Evolutionary conservation across 2,888 invertebrate species (phyloP).

Genomic region (Chalcis sispes): DNA sequence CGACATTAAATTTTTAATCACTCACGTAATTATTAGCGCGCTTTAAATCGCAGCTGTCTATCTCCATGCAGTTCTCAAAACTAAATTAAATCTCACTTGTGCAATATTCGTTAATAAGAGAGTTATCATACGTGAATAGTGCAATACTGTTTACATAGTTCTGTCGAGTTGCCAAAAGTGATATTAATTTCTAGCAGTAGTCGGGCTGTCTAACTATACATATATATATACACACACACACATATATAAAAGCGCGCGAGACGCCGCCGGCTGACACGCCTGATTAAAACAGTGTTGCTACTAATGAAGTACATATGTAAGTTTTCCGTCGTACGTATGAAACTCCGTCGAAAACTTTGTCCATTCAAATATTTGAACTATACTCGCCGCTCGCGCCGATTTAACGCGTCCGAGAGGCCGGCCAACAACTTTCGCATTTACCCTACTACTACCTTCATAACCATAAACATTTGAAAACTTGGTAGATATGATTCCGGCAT

Average conservation of each 20-base stretch:
- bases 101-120: neutral
- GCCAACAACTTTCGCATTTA: constrained; percentile 1
- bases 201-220: too few relatives aligned
- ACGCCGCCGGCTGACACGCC: constrained; percentile 2
- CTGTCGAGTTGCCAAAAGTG: constrained; percentile 30
- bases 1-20: too few relatives aligned
- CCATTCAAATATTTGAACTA: constrained; percentile 49
- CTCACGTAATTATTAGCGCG: too few relatives aligned
- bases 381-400: constrained; percentile 8
- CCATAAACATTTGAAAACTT: too few relatives aligned
- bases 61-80: too few relatives aligned
- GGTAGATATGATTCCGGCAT: too few relatives aligned
- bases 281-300: constrained; percentile 36
- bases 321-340: constrained; percentile 1
- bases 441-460: neutral
- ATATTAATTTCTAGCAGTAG: constrained; percentile 16
- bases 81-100: neutral
- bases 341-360: constrained; percentile 42
- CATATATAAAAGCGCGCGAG: neutral
- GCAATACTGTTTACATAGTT: neutral
- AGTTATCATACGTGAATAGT: neutral
- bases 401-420: neutral
- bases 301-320: constrained; percentile 49
- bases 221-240: too few relatives aligned
- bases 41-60: too few relatives aligned